Conservation (phyloP, 1,140 invertebrate species). For the Bombus huntii region DNA sequence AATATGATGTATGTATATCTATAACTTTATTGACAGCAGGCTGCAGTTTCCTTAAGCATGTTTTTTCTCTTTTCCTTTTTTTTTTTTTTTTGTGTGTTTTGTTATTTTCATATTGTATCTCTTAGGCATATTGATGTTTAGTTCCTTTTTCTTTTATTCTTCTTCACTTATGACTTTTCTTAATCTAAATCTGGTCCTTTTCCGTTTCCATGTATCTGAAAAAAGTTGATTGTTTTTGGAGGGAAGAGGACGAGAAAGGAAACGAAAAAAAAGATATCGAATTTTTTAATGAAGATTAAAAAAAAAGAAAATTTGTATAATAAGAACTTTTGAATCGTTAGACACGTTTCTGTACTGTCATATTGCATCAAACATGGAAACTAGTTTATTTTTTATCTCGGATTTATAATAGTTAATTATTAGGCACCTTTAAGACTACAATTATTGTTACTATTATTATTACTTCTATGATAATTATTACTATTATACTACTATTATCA, state of each 20-base stretch:
- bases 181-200: slow-evolving; percentile 49
- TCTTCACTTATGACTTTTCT: slow-evolving; percentile 35
- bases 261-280: slow-evolving; percentile 33
- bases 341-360: slow-evolving; percentile 60
- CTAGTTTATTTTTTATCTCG: slow-evolving; percentile 73
- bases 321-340: slow-evolving; percentile 68
- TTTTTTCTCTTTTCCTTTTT: slow-evolving; percentile 41
- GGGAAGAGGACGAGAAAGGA: slow-evolving; percentile 38
- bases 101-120: slow-evolving; percentile 52
- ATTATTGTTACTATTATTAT: slow-evolving; percentile 74
- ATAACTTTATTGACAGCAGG: slow-evolving; percentile 59
- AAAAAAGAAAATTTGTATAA: slow-evolving; percentile 67
- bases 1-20: slow-evolving; percentile 67
- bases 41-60: slow-evolving; percentile 58
- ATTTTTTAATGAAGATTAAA: slow-evolving; percentile 48
- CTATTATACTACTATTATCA: slow-evolving; percentile 62
- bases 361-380: slow-evolving; percentile 61
- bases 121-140: slow-evolving; percentile 48
- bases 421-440: slow-evolving; percentile 66
- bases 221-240: slow-evolving; percentile 33
- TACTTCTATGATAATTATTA: slow-evolving; percentile 69
- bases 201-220: slow-evolving; percentile 48
- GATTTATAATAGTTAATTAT: slow-evolving; percentile 71
- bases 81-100: slow-evolving; percentile 29
- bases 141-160: slow-evolving; percentile 49